phyloP scores from a whole-genome alignment of 2,113 vertebrate species.

The Tapirus terrestris region DNA sequence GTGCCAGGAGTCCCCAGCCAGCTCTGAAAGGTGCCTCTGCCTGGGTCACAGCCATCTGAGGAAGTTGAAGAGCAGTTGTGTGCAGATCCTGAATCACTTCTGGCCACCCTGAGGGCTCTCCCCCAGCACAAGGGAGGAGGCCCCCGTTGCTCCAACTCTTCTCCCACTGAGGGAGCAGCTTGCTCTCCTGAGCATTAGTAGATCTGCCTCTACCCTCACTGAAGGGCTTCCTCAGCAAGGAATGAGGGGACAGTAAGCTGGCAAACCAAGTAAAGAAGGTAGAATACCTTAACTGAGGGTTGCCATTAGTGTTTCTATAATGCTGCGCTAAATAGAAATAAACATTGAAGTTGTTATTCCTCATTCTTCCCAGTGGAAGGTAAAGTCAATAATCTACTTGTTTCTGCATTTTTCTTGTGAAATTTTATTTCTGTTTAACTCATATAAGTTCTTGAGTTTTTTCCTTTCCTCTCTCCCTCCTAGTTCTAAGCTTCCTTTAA shows the following conservation, averaged over 20 bases:
- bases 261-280: neutral
- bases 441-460: neutral
- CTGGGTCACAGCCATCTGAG: no score
- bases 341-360: neutral
- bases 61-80: neutral
- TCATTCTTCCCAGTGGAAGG: neutral
- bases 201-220: neutral
- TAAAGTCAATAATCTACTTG: neutral
- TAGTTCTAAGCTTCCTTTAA: slow-evolving; percentile 64
- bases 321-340: neutral
- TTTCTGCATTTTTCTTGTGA: slow-evolving; percentile 8
- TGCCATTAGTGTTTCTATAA: neutral
- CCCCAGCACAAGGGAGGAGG: no score
- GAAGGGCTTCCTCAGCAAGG: neutral
- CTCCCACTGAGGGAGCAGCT: neutral
- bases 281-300: neutral
- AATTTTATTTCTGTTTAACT: slow-evolving; percentile 49
- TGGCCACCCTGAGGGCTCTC: accelerated
- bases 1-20: neutral
- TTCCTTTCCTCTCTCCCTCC: neutral
- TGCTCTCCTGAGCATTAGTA: neutral
- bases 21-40: neutral
- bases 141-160: accelerated
- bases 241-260: neutral
- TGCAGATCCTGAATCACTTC: neutral